Evolutionary conservation across 2,113 vertebrate species (phyloP).

Genomic region (Microtus ochrogaster): DNA sequence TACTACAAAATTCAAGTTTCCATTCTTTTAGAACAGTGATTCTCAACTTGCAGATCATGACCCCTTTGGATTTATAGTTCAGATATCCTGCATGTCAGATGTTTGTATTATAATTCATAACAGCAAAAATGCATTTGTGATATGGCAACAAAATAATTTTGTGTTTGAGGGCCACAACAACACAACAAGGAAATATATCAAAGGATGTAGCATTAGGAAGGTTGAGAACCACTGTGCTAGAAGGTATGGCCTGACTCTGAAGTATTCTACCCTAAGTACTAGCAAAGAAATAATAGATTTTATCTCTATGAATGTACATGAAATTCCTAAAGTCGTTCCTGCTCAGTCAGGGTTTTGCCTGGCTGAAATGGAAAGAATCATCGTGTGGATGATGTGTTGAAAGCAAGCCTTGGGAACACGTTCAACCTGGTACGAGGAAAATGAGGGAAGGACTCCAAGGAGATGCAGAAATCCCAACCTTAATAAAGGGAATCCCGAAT

Average conservation of each 20-base stretch:
- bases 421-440: not conserved
- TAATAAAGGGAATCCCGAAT: not conserved
- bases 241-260: not conserved
- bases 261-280: not conserved
- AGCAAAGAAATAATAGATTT: not conserved
- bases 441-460: not conserved
- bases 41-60: not conserved
- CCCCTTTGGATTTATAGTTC: not conserved
- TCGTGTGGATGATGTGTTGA: not conserved
- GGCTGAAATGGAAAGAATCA: not conserved
- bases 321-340: not conserved
- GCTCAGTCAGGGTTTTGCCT: not conserved
- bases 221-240: not conserved
- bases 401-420: fast-evolving
- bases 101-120: not conserved
- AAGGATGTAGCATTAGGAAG: not conserved
- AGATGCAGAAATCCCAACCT: not conserved
- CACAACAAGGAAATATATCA: not conserved
- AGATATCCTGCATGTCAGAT: not conserved
- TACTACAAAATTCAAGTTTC: not conserved
- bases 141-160: not conserved
- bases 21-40: not conserved
- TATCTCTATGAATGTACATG: not conserved
- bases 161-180: not conserved
- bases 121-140: not conserved